Percentiles rank a stretch among this genome's conserved stretches.
Conservation (phyloP, 2,113 vertebrate genomes). For the Chaetura pelagica region DNA sequence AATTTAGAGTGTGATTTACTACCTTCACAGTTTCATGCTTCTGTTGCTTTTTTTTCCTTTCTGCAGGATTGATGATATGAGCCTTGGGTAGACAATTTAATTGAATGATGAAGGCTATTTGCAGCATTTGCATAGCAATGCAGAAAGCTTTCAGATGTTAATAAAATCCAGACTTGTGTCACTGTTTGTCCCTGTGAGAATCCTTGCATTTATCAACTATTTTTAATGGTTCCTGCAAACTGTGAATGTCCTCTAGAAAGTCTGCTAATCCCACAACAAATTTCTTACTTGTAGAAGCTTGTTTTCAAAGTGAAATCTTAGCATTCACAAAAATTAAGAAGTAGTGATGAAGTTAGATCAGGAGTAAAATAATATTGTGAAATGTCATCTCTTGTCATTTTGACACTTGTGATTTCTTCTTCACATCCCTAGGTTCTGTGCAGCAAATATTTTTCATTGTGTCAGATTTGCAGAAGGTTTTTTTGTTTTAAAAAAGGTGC, state of each 20-base stretch:
- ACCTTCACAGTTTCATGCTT: neutral
- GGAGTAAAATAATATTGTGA: neutral
- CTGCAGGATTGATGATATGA: constrained; percentile 4
- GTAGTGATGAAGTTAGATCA: neutral
- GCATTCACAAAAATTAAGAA: neutral
- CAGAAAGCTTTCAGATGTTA: neutral
- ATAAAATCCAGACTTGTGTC: neutral
- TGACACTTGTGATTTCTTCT: neutral
- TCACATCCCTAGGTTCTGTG: neutral
- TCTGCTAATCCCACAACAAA: neutral
- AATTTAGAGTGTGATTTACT: constrained; percentile 52
- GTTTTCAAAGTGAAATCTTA: neutral
- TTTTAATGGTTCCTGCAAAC: neutral
- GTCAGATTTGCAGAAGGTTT: neutral
- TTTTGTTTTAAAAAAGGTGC: neutral
- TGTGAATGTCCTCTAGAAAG: neutral
- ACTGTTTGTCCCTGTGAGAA: neutral
- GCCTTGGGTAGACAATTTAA: constrained; percentile 57
- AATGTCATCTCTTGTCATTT: neutral
- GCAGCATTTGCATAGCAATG: constrained; percentile 12
- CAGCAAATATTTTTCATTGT: neutral
- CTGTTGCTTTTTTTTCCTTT: constrained; percentile 22
- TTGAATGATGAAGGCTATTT: constrained; percentile 38
- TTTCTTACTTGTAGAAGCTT: neutral
- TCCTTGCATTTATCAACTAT: neutral